These are phyloP conservation scores for Torymus auratus DNA, from an alignment of 2,888 invertebrate genomes.

Conservation along the genomic window DNA sequence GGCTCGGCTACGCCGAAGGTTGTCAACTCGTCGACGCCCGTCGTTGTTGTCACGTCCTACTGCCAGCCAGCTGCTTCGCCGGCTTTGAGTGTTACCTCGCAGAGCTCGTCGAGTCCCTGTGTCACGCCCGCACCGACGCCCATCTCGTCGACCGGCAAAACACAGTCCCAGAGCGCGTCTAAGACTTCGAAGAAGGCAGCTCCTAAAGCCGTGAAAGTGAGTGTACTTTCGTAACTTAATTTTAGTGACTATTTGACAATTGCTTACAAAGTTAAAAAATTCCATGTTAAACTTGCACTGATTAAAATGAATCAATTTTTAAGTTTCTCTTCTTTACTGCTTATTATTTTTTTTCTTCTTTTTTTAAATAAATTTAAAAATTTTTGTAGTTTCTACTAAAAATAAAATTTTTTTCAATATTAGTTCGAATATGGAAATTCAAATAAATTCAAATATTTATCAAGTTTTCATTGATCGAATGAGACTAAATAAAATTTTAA, in stretches of 20 bases:
- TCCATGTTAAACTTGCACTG: too few species aligned
- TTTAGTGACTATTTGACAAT: too few species aligned
- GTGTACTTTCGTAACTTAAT: constrained; percentile 71
- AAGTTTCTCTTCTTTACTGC: too few species aligned
- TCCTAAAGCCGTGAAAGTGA: constrained; percentile 80
- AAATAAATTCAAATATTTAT: too few species aligned
- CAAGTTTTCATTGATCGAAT: background rate
- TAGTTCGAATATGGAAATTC: too few species aligned
- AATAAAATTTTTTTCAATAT: too few species aligned
- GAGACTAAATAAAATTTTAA: background rate
- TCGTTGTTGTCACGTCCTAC: constrained; percentile 80
- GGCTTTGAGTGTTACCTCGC: constrained; percentile 79
- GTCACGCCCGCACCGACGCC: constrained; percentile 79
- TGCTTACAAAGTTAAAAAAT: too few species aligned
- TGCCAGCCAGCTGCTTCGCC: constrained; percentile 79
- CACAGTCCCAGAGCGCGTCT: constrained; percentile 66
- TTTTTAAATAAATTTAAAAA: too few species aligned
- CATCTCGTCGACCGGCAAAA: constrained; percentile 72
- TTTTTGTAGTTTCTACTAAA: too few species aligned
- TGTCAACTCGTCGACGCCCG: constrained; percentile 74
- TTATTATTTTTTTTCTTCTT: too few species aligned
- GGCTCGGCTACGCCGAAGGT: constrained; percentile 72
- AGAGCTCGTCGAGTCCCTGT: constrained; percentile 80
- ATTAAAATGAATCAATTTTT: too few species aligned
- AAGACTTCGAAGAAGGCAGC: constrained; percentile 76